Evolutionary conservation across 2,113 vertebrate species (phyloP), one percentile per base, ranked within the genome.

Genomic region (Leptodactylus fuscus): DNA sequence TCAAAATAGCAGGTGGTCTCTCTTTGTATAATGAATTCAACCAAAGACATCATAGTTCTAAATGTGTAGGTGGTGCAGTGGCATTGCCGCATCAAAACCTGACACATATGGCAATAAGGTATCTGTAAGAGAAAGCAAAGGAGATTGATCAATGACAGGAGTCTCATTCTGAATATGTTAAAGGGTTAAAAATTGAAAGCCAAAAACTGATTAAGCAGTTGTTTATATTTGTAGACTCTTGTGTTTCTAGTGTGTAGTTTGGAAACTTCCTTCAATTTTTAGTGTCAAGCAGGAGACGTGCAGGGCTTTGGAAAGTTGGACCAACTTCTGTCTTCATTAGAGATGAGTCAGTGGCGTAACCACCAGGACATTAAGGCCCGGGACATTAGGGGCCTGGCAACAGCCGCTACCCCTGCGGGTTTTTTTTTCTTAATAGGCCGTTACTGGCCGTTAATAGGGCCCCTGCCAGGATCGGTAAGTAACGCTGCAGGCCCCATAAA

Each of bases 1-100:
- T 86, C 76, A 81, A 86, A 86, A 86, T 86, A 86, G 84, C 84
- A 86, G 84, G 84, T 86, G 84, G 84, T 53, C 60, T 86, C 77
- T 86, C 69, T 80, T 71, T 73, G 84, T 58, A 86, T 86, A 86
- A 86, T 86, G 84, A 86, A 86, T 86, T 71, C 77, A 86, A 51
- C 83, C 48, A 67, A 53, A 80, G 67, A 36, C 76, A 86, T 86
- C 84, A 86, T 69, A 81, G 70, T 81, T 80, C 77, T 73, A 71
- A 80, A 86, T 81, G 84, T 81, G 84, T 86, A 86, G 84, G 84
- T 81, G 76, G 76, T 38, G 62, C 41, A 46, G 84, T 86, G 77
- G 77, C 76, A 73, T 51, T 60, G 77, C 65, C 77, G 58, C 62
- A 73, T 80, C 65, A 73, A 77, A 86, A 71, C 48, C 67, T 81